A percentile compares a stretch with the other conserved stretches of the same genome.
phyloP scores from a whole-genome alignment of 2,797 vertebrate species.

The Propithecus deckenii region DNA sequence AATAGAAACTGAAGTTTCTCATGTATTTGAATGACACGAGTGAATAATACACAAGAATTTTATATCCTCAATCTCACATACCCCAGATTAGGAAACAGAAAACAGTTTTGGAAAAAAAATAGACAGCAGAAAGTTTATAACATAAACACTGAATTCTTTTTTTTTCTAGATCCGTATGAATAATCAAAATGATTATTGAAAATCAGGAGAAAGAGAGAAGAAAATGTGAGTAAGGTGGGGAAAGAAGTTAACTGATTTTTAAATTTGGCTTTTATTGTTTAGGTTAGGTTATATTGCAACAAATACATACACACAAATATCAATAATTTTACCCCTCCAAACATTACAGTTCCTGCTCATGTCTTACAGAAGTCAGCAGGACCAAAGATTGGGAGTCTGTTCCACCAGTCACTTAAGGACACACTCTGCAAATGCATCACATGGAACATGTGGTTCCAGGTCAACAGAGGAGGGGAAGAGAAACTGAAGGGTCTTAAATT shows the following conservation, averaged over 20 bases:
- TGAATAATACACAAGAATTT: not conserved
- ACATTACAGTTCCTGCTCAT: not conserved
- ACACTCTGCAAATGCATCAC: rapidly evolving
- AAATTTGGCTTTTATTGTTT: not conserved
- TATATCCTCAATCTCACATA: not conserved
- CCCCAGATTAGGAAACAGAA: not conserved
- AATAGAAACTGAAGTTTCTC: not conserved
- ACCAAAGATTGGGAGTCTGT: not conserved
- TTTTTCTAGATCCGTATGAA: not conserved
- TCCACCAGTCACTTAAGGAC: not conserved
- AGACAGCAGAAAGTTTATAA: not conserved
- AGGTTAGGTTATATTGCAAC: not conserved
- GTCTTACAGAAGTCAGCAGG: not conserved
- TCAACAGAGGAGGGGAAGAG: not conserved
- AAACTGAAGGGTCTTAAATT: not conserved
- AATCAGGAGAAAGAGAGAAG: not conserved
- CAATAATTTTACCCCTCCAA: not conserved
- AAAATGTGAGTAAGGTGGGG: not conserved
- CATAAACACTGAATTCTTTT: not conserved
- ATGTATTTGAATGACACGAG: not conserved
- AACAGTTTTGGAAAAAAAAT: not conserved
- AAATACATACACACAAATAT: not conserved
- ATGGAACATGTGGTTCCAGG: not conserved
- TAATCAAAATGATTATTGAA: not conserved
- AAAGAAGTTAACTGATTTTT: not conserved